A percentile compares a stretch with the other conserved stretches of the same genome.
Evolutionary conservation across 2,113 vertebrate genomes (phyloP).

Genomic region (Aphyosemion australe): DNA sequence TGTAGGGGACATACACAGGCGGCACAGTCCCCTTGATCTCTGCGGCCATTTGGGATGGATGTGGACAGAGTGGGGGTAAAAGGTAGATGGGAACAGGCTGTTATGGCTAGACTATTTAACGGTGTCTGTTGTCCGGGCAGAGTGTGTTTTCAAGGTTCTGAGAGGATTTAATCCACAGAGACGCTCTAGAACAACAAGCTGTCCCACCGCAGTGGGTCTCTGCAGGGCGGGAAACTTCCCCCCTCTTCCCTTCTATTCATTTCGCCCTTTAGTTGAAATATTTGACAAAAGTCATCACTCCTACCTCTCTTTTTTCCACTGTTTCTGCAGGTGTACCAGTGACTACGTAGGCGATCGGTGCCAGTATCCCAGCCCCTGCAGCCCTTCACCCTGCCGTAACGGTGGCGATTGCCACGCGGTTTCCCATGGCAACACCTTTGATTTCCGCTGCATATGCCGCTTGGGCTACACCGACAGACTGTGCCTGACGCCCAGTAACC

Average conservation of each 20-base stretch:
- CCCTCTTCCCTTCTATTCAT: conserved; percentile 5
- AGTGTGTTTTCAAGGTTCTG: conserved; percentile 78
- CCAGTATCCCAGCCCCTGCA: conserved; percentile 87
- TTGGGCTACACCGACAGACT: conserved; percentile 87
- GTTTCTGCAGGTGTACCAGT: conserved; percentile 77
- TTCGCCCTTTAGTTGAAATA: conserved; percentile 31
- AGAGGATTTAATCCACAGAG: conserved; percentile 73
- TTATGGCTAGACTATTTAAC: conserved; percentile 42
- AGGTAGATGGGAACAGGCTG: conserved; percentile 69
- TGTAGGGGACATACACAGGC: conserved; percentile 43
- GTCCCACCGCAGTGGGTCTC: conserved; percentile 37
- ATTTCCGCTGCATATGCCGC: conserved; percentile 84
- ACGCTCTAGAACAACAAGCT: conserved; percentile 75
- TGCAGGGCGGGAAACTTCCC: conserved; percentile 59
- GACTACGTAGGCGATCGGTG: conserved; percentile 84
- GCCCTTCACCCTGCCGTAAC: conserved; percentile 87
- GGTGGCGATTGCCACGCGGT: conserved; percentile 82
- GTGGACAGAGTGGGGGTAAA: conserved; percentile 59
- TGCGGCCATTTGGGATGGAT: conserved; percentile 55
- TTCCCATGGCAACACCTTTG: conserved; percentile 72
- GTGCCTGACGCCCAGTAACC: conserved; percentile 87
- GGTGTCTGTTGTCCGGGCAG: conserved; percentile 61
- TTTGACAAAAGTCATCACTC: conserved; percentile 1
- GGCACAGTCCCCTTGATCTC: conserved; percentile 69
- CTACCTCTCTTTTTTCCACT: not conserved